Base-by-base conservation (phyloP, 53 echinoderm and acorn worm species). In the Stichopus horrens region DNA sequence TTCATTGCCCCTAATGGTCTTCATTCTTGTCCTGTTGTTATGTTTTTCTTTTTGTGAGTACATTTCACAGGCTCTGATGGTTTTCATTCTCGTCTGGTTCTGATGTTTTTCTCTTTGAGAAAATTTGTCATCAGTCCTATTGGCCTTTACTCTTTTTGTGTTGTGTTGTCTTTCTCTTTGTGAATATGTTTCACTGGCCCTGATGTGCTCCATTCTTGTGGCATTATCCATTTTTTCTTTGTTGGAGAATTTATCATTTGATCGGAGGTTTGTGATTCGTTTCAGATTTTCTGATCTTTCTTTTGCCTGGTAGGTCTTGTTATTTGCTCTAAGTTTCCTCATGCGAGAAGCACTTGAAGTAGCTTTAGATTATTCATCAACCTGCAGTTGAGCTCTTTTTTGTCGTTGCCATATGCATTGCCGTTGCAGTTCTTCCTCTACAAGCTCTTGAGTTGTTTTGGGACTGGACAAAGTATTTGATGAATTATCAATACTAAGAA, bases 81-180 rank as follows among this genome's bases (percentile, higher is more conserved):
- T 7, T 54, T 53, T 73, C 71, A 71, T 73, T 52, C 74, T 53
- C 22, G 7, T 58, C 19, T 8, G 23, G 21, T 83, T 58, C 8
- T 18, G 14, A 7, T 60, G 21, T n/a, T 53, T 53, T 78, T 78
- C 56, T 78, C 16, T 78, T 37, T 78, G 9, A 10, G 10, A 7
- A 53, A 16, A 78, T 6, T n/a, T 53, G 4, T 52, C 13, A 8
- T 21, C 37, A 54, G 53, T 13, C 16, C 79, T 79, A 7, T 13
- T 77, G 5, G 37, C 53, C 52, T 77, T 77, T 52, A 77, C 52
- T 77, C 77, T 77, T 37, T 77, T 77, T 5, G 16, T 5, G 54
- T 79, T 79, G n/a, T 54, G 11, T 79, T 78, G 52, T 65, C 9
- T 86, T 53, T 86, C 74, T 74, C 73, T 71, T 52, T 86, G n/a